Conservation (phyloP, 2,888 invertebrate genomes). For the Drosophila limbata region DNA sequence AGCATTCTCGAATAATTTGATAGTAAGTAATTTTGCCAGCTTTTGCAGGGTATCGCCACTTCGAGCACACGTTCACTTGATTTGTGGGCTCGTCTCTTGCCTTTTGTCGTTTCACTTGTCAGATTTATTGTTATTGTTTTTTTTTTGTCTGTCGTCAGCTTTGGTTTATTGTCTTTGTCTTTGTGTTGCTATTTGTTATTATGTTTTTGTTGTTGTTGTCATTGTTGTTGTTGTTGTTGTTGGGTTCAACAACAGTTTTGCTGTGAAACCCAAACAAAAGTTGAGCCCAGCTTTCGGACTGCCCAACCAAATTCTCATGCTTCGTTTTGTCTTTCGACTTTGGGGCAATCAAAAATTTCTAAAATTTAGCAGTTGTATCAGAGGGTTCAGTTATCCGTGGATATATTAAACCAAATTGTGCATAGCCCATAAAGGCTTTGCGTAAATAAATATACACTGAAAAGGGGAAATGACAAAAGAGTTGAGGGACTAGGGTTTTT, state of each 20-base stretch:
- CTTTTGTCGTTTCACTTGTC: conserved; percentile 32
- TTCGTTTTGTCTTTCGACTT: conserved; percentile 2
- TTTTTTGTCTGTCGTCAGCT: conserved; percentile 1
- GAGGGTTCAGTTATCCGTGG: conserved; percentile 18
- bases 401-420: conserved; percentile 3
- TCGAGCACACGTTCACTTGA: not conserved
- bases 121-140: conserved; percentile 39
- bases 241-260: conserved; percentile 10
- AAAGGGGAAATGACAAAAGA: not conserved
- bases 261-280: conserved; percentile 18
- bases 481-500: not conserved
- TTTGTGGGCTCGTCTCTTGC: conserved; percentile 36
- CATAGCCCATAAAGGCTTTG: conserved; percentile 1
- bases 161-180: conserved; percentile 19
- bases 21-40: too few relatives aligned
- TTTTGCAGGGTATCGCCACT: not conserved
- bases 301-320: not conserved
- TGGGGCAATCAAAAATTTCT: not conserved
- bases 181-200: conserved; percentile 12
- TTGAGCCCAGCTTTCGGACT: conserved; percentile 11
- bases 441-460: not conserved
- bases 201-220: conserved; percentile 4
- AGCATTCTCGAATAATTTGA: too few relatives aligned
- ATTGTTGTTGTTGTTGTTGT: not conserved
- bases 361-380: not conserved